phyloP scores from a whole-genome alignment of 1,140 invertebrate species.

The Drosophila repleta region DNA sequence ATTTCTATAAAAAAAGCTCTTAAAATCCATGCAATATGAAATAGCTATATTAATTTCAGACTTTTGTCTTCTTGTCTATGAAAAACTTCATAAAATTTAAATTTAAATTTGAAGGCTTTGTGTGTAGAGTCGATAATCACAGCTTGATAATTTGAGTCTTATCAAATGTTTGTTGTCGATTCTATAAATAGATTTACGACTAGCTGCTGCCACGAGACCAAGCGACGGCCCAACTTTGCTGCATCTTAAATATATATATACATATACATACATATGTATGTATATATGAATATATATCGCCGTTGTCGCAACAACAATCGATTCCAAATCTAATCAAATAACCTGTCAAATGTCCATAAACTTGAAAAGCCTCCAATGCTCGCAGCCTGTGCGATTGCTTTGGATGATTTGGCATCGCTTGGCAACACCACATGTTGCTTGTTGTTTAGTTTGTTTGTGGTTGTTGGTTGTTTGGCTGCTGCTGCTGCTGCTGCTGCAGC shows the following conservation, averaged over 20 bases:
- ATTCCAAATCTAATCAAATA: slow-evolving; percentile 36
- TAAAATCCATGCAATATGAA: too few species aligned
- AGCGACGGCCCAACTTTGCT: slow-evolving; percentile 10
- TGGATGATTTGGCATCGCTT: slow-evolving; percentile 19
- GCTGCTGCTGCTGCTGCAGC: slow-evolving; percentile 22
- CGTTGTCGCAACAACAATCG: slow-evolving; percentile 16
- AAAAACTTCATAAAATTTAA: too few species aligned
- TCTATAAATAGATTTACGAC: slow-evolving; percentile 4
- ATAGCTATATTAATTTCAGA: too few species aligned
- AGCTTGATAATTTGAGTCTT: too few species aligned
- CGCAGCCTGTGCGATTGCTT: slow-evolving; percentile 10
- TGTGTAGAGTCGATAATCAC: too few species aligned
- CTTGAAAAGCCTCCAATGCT: slow-evolving; percentile 31
- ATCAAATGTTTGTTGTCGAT: too few species aligned
- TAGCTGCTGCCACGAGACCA: slow-evolving; percentile 4
- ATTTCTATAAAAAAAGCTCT: too few species aligned
- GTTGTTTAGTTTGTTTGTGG: background rate
- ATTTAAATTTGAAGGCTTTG: too few species aligned
- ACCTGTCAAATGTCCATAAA: slow-evolving; percentile 44
- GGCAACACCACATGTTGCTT: slow-evolving; percentile 1
- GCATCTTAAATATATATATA: too few species aligned
- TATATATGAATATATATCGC: too few species aligned
- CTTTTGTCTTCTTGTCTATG: too few species aligned
- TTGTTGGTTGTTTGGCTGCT: background rate
- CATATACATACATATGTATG: too few species aligned